These are phyloP conservation scores for Cranoglanis bouderius DNA, from an alignment of 2,113 vertebrate species.

Conservation along the genomic window DNA sequence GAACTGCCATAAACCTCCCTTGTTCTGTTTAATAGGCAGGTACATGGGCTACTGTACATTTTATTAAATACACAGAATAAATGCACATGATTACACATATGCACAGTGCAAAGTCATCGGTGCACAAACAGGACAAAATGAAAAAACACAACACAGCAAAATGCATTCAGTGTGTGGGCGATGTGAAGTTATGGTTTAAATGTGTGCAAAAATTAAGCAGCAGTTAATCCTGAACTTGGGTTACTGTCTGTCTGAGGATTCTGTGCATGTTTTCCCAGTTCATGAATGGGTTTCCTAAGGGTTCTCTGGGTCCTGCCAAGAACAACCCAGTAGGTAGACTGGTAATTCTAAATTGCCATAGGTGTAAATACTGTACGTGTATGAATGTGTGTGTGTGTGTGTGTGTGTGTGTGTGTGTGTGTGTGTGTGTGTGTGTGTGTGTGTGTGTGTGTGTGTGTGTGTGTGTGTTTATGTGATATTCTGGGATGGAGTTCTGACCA, in stretches of 20 bases:
- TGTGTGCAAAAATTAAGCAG: neutral
- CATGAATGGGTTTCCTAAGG: neutral
- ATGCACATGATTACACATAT: neutral
- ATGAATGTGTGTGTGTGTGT: neutral
- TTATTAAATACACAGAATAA: neutral
- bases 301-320: neutral
- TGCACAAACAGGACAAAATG: neutral
- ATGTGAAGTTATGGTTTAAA: neutral
- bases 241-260: neutral
- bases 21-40: neutral
- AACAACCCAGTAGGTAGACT: neutral
- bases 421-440: too few relatives aligned
- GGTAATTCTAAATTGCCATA: neutral
- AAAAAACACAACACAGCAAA: neutral
- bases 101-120: neutral
- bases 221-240: neutral
- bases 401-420: too few relatives aligned
- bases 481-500: neutral
- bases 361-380: neutral
- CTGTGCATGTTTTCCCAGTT: neutral
- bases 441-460: neutral
- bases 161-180: neutral
- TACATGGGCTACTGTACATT: neutral
- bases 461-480: neutral
- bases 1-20: neutral